These are phyloP conservation scores for Denticeps clupeoides DNA, from an alignment of 2,797 vertebrate genomes.

Conservation along the genomic window DNA sequence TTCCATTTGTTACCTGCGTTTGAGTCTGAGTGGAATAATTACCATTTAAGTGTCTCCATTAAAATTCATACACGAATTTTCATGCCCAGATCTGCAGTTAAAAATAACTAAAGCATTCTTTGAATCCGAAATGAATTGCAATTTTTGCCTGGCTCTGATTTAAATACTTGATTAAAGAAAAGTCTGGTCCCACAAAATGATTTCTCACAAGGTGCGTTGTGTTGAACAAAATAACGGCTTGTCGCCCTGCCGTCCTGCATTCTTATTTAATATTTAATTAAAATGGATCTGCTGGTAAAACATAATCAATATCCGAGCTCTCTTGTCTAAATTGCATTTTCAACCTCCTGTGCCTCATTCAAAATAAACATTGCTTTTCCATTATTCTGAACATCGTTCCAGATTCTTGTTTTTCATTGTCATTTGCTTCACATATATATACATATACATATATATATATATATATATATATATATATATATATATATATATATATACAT, in stretches of 20 bases:
- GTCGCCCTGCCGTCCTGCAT: constrained; percentile 45
- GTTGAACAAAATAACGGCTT: constrained; percentile 40
- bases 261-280: constrained; percentile 70
- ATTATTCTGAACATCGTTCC: constrained; percentile 36
- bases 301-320: constrained; percentile 64
- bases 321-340: constrained; percentile 64
- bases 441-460: too few relatives aligned
- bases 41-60: constrained; percentile 99
- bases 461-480: too few relatives aligned
- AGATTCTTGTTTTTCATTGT: constrained; percentile 22
- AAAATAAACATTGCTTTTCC: constrained; percentile 57
- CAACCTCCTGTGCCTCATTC: constrained; percentile 57
- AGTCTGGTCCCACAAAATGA: constrained; percentile 47
- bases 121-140: constrained; percentile 85
- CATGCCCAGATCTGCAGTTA: constrained; percentile 92
- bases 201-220: constrained; percentile 62
- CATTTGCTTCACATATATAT: constrained; percentile 14
- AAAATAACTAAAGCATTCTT: constrained; percentile 97
- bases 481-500: too few relatives aligned
- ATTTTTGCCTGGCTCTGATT: constrained; percentile 53
- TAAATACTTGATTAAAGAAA: constrained; percentile 51
- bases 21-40: constrained; percentile 99
- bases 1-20: constrained; percentile 99
- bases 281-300: constrained; percentile 66
- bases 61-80: constrained; percentile 99